phyloP scores from a whole-genome alignment of 2,113 vertebrate species.

The Gavia stellata region DNA sequence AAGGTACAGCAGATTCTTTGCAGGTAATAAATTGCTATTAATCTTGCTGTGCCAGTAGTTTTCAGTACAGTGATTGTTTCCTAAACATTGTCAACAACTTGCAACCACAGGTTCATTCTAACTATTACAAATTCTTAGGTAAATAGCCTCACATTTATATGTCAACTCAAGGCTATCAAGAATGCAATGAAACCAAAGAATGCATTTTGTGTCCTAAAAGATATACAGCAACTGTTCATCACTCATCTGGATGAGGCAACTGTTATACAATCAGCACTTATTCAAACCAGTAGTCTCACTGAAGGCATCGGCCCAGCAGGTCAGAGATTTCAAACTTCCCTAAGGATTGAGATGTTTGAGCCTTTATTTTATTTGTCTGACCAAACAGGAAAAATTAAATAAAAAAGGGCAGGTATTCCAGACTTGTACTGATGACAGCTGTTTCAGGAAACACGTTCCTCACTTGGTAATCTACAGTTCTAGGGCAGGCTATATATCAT shows the following conservation, averaged over 20 bases:
- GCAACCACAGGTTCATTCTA: not conserved
- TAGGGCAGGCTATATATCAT: not conserved
- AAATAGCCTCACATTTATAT: not conserved
- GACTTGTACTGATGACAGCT: not conserved
- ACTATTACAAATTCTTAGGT: not conserved
- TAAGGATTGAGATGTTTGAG: not conserved
- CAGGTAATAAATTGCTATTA: not conserved
- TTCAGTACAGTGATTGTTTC: not conserved
- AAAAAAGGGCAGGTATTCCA: not conserved
- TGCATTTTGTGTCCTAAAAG: not conserved
- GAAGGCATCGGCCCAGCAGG: not conserved
- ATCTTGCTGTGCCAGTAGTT: not conserved
- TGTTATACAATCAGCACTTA: not conserved
- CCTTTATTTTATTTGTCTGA: not conserved
- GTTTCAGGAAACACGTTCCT: not conserved
- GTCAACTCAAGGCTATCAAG: not conserved
- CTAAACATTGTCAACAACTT: not conserved
- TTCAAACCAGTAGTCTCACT: not conserved
- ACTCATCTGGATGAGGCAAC: not conserved
- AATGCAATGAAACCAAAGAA: not conserved
- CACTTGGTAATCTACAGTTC: not conserved
- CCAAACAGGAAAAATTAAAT: not conserved
- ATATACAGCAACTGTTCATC: not conserved
- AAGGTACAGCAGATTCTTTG: not conserved
- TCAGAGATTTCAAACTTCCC: not conserved